Percentiles rank a stretch among this genome's conserved stretches.
phyloP scores from a whole-genome alignment of 2,888 invertebrate species.

The Patella depressa region DNA sequence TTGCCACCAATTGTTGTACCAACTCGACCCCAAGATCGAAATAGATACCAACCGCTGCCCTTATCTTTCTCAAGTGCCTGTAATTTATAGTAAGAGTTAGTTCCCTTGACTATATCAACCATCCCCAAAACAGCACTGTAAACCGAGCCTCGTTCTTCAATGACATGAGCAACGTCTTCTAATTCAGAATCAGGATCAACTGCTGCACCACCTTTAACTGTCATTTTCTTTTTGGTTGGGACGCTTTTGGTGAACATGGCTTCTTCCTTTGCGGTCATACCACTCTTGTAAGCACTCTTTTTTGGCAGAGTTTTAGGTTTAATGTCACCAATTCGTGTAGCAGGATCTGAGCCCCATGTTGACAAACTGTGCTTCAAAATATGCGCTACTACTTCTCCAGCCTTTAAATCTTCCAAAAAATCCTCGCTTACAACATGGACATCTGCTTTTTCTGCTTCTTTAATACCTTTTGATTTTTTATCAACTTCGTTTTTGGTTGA shows the following conservation, averaged over 20 bases:
- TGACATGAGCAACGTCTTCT: constrained; percentile 85
- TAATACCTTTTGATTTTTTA: constrained; percentile 78
- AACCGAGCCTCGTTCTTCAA: constrained; percentile 73
- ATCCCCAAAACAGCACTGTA: constrained; percentile 86
- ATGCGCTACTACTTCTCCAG: constrained; percentile 75
- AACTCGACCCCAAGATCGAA: constrained; percentile 95
- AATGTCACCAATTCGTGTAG: not conserved
- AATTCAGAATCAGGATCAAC: constrained; percentile 92
- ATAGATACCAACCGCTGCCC: constrained; percentile 79
- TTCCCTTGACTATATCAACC: constrained; percentile 88
- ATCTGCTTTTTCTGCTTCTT: constrained; percentile 78
- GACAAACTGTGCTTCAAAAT: constrained; percentile 83
- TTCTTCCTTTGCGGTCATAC: constrained; percentile 43
- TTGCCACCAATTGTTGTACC: constrained; percentile 89
- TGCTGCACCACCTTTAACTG: constrained; percentile 86
- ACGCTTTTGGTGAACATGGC: constrained; percentile 65
- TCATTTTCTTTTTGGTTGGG: constrained; percentile 77
- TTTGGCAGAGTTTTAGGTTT: not conserved
- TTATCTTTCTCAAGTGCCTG: constrained; percentile 87
- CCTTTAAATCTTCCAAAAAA: constrained; percentile 75
- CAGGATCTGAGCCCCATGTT: constrained; percentile 78
- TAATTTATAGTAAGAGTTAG: constrained; percentile 95
- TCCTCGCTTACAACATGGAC: constrained; percentile 87
- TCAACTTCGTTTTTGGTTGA: constrained; percentile 80
- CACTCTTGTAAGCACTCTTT: not conserved